phyloP scores from a whole-genome alignment of 1,140 invertebrate species.

The Cryptotermes secundus region DNA sequence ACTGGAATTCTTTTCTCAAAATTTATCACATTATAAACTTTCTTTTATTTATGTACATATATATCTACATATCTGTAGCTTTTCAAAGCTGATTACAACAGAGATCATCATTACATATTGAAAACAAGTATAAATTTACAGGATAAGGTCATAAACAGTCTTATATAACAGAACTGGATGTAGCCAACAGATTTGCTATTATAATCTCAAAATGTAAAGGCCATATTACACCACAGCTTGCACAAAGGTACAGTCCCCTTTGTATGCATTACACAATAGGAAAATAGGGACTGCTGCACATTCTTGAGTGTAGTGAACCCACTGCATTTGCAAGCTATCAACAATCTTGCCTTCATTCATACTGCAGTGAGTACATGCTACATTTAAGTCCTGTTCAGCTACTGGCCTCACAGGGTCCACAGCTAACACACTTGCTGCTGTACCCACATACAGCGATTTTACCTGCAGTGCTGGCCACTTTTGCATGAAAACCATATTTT shows the following conservation, averaged over 20 bases:
- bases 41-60: background rate
- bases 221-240: background rate
- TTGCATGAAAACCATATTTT: too few species aligned
- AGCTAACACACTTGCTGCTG: too few species aligned
- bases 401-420: background rate
- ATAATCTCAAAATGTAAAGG: slow-evolving; percentile 20
- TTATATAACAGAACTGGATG: background rate
- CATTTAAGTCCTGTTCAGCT: background rate
- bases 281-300: background rate
- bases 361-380: background rate
- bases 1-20: background rate
- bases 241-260: background rate
- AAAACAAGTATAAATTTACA: slow-evolving; percentile 2
- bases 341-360: background rate
- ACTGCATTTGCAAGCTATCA: background rate
- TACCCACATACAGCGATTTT: too few species aligned
- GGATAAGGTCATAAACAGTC: background rate
- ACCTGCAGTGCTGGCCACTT: too few species aligned
- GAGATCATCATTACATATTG: background rate
- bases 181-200: background rate
- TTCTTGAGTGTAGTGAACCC: background rate
- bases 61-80: background rate
- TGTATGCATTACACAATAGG: slow-evolving; percentile 7
- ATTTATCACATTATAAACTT: background rate
- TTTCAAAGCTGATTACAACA: background rate